Percentiles rank a stretch among this genome's conserved stretches.
These are phyloP conservation scores for Nyctibius grandis DNA, from an alignment of 2,797 vertebrate species.

Conservation along the genomic window DNA sequence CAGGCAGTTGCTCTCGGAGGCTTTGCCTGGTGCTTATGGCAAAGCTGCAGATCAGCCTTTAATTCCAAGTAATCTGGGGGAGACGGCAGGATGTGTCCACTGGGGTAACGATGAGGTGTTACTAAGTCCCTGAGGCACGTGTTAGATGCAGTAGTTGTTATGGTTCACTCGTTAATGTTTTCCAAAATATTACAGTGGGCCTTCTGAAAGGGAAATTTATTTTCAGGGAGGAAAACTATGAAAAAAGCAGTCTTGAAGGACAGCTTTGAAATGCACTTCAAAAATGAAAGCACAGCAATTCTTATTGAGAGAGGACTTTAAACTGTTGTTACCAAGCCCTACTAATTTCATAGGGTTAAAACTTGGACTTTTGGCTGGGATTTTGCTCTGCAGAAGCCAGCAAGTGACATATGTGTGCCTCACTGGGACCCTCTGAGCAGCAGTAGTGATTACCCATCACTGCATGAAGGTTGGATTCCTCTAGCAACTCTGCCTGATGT, in stretches of 20 bases:
- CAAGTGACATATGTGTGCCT: background rate
- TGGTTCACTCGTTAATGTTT: background rate
- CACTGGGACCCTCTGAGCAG: background rate
- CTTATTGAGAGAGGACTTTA: background rate
- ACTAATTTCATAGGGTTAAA: background rate
- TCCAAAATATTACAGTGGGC: background rate
- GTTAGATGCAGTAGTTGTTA: background rate
- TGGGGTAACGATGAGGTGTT: background rate
- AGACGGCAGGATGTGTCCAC: background rate
- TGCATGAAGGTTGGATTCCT: conserved; percentile 48
- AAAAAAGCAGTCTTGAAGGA: background rate
- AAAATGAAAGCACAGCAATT: background rate
- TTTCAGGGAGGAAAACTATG: background rate
- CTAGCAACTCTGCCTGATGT: conserved; percentile 30
- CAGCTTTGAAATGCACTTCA: conserved; percentile 7
- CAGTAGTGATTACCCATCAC: conserved; percentile 26
- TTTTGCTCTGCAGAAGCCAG: background rate
- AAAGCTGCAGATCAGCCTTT: background rate
- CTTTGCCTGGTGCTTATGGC: background rate
- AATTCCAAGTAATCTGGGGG: background rate
- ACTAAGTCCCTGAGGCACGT: background rate
- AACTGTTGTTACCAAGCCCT: background rate
- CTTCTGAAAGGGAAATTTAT: background rate
- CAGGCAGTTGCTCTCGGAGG: background rate
- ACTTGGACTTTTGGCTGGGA: background rate